phyloP scores from a whole-genome alignment of 2,113 vertebrate species.

The Ciconia maguari region DNA sequence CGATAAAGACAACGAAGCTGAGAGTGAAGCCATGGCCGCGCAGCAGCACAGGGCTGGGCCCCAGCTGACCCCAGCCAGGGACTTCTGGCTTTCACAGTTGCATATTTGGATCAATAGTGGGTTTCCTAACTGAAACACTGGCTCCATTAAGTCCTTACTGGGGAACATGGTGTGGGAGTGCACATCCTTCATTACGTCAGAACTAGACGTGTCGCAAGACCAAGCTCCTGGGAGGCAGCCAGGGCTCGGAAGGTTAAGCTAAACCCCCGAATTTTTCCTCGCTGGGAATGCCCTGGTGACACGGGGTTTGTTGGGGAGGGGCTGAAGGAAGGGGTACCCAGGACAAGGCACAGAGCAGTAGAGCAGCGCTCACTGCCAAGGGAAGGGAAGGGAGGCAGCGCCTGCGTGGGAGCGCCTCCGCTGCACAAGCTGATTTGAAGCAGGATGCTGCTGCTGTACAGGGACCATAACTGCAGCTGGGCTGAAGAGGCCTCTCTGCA shows the following conservation, averaged over 20 bases:
- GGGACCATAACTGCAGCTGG: not conserved
- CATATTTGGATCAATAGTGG: not conserved
- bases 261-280: not conserved
- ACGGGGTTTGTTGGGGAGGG: not conserved
- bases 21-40: rapidly evolving
- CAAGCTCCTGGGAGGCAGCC: not conserved
- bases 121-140: not conserved
- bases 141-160: not conserved
- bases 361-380: not conserved
- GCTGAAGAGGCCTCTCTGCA: not conserved
- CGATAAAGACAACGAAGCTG: not conserved
- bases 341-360: constrained; percentile 2
- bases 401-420: not conserved
- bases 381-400: rapidly evolving
- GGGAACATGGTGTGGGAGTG: rapidly evolving
- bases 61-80: not conserved
- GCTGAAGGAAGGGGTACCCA: not conserved
- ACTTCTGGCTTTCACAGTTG: constrained; percentile 20
- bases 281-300: not conserved
- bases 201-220: not conserved
- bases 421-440: not conserved
- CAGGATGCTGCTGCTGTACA: not conserved
- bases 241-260: not conserved
- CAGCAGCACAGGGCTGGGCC: not conserved
- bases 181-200: not conserved